Evolutionary conservation across 2,888 invertebrate species (phyloP), one percentile per base, ranked within the genome.

Genomic region (Harpalus rubripes): DNA sequence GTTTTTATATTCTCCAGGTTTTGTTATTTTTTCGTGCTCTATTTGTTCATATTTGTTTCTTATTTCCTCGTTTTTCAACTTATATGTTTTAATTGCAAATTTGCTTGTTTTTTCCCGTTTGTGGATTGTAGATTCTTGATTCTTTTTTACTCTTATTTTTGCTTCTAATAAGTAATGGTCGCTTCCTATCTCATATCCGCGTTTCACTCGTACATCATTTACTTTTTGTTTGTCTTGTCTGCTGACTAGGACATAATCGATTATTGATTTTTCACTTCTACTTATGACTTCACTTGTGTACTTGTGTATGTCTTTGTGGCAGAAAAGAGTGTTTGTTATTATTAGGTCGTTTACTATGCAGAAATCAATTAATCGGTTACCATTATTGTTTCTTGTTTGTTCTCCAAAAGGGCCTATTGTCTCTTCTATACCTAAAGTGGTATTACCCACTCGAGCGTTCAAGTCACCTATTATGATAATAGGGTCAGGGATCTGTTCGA

Each of bases 171-270:
- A 10, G 10, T n/a, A 56, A 10, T 56, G 56, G 56, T 56, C 59
- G 18, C 59, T 59, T 3, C 59, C 59, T 15, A 59, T 59, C 4
- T 59, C 59, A 5, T 15, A 18, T 15, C 15, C 15, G 15, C 59
- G 15, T 59, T 16, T 59, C 15, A 59, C 59, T 15, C 59, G n/a
- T 59, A 59, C 18, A 59, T 59, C 59, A 5, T 59, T 59, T 16
- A 59, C 16, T 18, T 59, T 59, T 5, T 15, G 59, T 18, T 8
- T 59, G 8, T 59, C 18, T n/a, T 59, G 15, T 5, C 8, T 59
- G 6, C 16, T 59, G 5, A 18, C 18, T 15, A 59, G 15, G 3
- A 59, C 8, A 8, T 59, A 59, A 15, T 59, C 59, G 8, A 59
- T 59, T 44, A 44, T 44, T 3, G 44, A 44, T 5, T 44, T 44